Percentiles rank a stretch among this genome's conserved stretches.
Conservation (phyloP, 1,140 invertebrate genomes). For the Archivesica marissinica region DNA sequence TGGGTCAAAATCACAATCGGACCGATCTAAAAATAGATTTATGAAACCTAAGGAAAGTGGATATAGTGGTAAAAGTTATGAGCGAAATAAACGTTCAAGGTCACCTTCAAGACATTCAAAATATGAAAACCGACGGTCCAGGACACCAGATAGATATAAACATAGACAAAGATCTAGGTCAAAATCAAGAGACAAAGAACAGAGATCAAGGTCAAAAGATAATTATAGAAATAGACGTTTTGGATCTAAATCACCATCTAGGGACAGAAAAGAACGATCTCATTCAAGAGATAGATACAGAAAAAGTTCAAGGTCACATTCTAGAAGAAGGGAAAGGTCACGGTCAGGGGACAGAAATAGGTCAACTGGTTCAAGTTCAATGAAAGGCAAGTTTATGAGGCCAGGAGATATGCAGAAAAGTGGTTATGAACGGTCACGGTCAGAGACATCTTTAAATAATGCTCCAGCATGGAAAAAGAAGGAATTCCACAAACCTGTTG, state of each 20-base stretch:
- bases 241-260: constrained; percentile 15
- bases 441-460: neutral
- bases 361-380: constrained; percentile 2
- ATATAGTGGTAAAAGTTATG: neutral
- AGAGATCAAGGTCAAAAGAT: constrained; percentile 23
- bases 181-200: constrained; percentile 43
- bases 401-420: constrained; percentile 25
- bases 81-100: constrained; percentile 1
- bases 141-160: constrained; percentile 11
- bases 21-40: constrained; percentile 13
- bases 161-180: constrained; percentile 29
- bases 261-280: constrained; percentile 24
- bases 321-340: constrained; percentile 41
- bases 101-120: constrained; percentile 1
- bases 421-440: neutral
- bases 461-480: constrained; percentile 59
- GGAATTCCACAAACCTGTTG: constrained; percentile 56
- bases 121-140: constrained; percentile 10
- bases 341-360: constrained; percentile 31
- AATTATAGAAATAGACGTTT: constrained; percentile 8
- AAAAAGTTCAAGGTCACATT: constrained; percentile 39
- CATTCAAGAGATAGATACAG: constrained; percentile 41
- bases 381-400: constrained; percentile 56
- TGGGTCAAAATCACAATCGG: constrained; percentile 7
- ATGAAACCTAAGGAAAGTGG: constrained; percentile 53